Evolutionary conservation across 2,888 invertebrate genomes (phyloP).

Genomic region (Metacarcinus magister): DNA sequence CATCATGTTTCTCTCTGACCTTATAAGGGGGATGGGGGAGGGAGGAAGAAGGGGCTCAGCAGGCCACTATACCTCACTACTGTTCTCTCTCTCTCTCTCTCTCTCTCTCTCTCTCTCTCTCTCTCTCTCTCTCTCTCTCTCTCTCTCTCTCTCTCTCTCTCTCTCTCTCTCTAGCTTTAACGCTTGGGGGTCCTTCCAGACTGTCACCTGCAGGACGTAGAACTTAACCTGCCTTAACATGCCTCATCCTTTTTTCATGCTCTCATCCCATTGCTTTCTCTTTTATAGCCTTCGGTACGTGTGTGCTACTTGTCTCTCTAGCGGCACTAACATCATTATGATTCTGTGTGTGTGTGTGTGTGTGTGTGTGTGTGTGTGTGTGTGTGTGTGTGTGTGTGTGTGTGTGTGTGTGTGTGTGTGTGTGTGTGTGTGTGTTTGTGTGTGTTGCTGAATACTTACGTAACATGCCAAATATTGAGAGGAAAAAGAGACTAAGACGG

Average conservation of each 20-base stretch:
- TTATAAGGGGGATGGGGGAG: background rate
- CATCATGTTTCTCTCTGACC: conserved; percentile 35
- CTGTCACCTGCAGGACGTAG: background rate
- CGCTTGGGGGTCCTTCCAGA: background rate
- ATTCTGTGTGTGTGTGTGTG: too few species aligned
- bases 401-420: background rate
- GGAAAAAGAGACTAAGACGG: background rate
- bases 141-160: conserved; percentile 32
- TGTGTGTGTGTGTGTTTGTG: background rate
- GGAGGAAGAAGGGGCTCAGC: background rate
- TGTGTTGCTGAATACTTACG: background rate
- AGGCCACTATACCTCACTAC: background rate
- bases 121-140: conserved; percentile 57
- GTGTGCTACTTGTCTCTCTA: background rate
- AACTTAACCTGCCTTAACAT: background rate
- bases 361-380: too few species aligned
- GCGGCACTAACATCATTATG: too few species aligned
- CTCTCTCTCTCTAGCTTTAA: conserved; percentile 33
- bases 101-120: conserved; percentile 57
- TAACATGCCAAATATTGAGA: background rate
- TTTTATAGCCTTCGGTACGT: background rate
- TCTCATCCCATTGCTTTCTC: background rate
- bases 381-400: background rate
- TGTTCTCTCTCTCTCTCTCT: conserved; percentile 8
- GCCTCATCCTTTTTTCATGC: background rate